Conservation (phyloP, 64 coral and sea anemone genomes). For the Trachythela sp. region DNA sequence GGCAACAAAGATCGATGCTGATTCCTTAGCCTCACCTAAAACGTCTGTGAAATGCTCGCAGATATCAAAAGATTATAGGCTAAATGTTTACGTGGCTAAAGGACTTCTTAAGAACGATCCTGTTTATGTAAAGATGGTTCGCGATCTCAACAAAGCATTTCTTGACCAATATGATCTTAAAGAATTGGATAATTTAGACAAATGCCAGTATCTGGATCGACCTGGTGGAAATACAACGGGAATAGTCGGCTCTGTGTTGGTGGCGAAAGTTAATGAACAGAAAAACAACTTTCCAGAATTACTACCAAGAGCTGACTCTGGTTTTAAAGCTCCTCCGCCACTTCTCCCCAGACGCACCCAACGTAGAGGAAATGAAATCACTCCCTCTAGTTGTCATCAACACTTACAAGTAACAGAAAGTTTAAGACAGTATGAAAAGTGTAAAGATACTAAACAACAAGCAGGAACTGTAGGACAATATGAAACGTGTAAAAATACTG, state of each 20-base stretch:
- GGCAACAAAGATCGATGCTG: not conserved
- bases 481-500: too few relatives aligned
- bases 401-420: too few relatives aligned
- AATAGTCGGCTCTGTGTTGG: not conserved
- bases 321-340: too few relatives aligned
- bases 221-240: not conserved
- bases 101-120: not conserved
- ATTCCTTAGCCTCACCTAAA: not conserved
- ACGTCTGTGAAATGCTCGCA: not conserved
- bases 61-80: not conserved
- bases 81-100: not conserved
- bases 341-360: too few relatives aligned
- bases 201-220: not conserved
- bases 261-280: not conserved
- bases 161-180: not conserved
- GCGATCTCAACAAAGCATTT: not conserved
- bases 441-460: too few relatives aligned
- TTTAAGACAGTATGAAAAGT: too few relatives aligned
- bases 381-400: too few relatives aligned
- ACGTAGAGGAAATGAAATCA: too few relatives aligned
- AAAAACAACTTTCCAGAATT: not conserved
- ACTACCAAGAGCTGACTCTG: not conserved
- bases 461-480: too few relatives aligned
- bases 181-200: not conserved
- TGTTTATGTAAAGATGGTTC: not conserved